Base-by-base conservation (phyloP, 1,140 invertebrate species). In the Ptiloglossa arizonensis region DNA sequence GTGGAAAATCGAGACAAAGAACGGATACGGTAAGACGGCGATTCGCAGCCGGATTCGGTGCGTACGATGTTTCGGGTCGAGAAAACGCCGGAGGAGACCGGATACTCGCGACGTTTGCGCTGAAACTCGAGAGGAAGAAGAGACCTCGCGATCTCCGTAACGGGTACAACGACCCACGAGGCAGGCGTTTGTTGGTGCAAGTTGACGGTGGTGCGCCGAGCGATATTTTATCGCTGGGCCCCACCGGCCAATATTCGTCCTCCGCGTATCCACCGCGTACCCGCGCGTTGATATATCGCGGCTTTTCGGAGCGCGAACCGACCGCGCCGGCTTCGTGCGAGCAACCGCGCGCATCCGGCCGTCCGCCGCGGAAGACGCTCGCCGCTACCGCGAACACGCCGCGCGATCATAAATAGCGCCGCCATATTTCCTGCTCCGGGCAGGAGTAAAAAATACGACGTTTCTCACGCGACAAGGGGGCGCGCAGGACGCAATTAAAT, bases 231-330 rank as follows among this genome's bases (percentile, higher is more conserved):
- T 57, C 41, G 29, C 15, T n/a, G n/a, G 38, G 17, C 38, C n/a
- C 24, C 24, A 46, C 35, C 46, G 66, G 44, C 63, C 35, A 35
- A 79, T 83, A 83, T 82, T 82, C 57, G 82, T 75, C 82, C n/a
- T 67, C 71, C 66, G 46, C 59, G 56, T 79, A 62, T 70, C 68
- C 73, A 5, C 50, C 46, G 50, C 38, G 64, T 44, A 35, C 59
- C 29, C 8, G 11, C n/a, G n/a, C n/a, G 56, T 54, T 68, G 79
- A 81, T 83, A 78, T 70, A 82, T 82, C 77, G 68, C 41, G 32
- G 50, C 63, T 57, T 54, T 82, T 81, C 74, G 48, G n/a, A 24
- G 44, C 66, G 50, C 46, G 35, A 44, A 52, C n/a, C 54, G 19
- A n/a, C n/a, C 35, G 35, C 38, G 44, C 8, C 48, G 32, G 41